Evolutionary conservation across 2,888 invertebrate genomes (phyloP).

Genomic region (Sarcophaga caerulescens): DNA sequence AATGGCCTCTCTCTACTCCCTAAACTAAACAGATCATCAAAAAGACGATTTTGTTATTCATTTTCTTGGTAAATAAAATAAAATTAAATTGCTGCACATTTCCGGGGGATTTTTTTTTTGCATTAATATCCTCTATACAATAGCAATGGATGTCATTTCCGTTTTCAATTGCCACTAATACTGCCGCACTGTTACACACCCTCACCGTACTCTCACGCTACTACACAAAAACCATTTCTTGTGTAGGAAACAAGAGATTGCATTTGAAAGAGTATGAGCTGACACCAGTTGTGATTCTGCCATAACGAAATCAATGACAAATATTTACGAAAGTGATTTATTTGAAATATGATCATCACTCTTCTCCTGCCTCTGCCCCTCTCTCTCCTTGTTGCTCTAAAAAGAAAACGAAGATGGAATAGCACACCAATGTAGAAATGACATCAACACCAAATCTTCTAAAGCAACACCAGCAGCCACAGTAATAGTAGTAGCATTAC

Average conservation of each 20-base stretch:
- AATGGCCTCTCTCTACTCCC: conserved; percentile 3
- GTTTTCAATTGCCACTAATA: conserved; percentile 38
- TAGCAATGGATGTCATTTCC: conserved; percentile 52
- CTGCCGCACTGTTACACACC: not conserved
- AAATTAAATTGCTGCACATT: conserved; percentile 63
- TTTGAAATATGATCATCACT: conserved; percentile 62
- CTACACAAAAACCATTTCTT: not conserved
- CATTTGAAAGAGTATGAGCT: conserved; percentile 3
- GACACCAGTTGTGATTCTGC: conserved; percentile 60
- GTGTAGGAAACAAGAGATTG: too few species aligned
- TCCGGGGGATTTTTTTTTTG: conserved; percentile 50
- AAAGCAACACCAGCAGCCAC: not conserved
- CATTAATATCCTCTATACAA: conserved; percentile 46
- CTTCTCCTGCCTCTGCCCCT: too few species aligned
- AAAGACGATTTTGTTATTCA: not conserved
- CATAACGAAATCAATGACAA: conserved; percentile 66
- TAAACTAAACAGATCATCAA: not conserved
- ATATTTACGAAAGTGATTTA: conserved; percentile 67
- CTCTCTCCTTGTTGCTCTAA: too few species aligned
- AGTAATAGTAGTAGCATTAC: not conserved
- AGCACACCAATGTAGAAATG: too few species aligned
- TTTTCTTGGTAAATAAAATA: conserved; percentile 34
- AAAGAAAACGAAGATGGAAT: conserved; percentile 19
- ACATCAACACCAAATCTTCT: not conserved
- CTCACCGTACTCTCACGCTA: not conserved